Percentiles rank a stretch among this genome's conserved stretches.
Conservation (phyloP, 2,113 vertebrate genomes). For the Hippocampus mohnikei region DNA sequence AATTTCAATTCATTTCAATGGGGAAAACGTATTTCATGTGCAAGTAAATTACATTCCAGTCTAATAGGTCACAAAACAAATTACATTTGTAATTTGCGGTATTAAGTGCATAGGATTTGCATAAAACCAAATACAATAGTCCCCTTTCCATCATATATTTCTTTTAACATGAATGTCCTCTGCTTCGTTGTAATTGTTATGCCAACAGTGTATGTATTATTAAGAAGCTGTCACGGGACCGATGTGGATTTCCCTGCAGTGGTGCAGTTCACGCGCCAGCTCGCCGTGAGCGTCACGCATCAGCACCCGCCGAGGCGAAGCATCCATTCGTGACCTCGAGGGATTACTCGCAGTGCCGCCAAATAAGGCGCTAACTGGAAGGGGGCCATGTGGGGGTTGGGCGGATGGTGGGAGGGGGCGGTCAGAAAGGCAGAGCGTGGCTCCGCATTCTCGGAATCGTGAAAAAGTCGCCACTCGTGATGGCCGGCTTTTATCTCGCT, state of each 20-base stretch:
- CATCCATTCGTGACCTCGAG: constrained; percentile 75
- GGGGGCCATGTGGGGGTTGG: constrained; percentile 38
- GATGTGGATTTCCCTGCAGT: constrained; percentile 3
- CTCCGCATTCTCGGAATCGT: neutral
- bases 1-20: too few relatives aligned
- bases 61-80: too few relatives aligned
- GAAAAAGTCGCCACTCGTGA: constrained; percentile 44
- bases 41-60: too few relatives aligned
- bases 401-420: neutral
- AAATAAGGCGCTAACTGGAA: constrained; percentile 82
- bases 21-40: too few relatives aligned
- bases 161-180: neutral
- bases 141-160: neutral
- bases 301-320: constrained; percentile 62
- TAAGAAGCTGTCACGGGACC: neutral
- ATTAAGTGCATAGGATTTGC: neutral
- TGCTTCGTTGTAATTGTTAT: neutral
- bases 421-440: neutral
- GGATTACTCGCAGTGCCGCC: constrained; percentile 77
- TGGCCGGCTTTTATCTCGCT: constrained; percentile 63
- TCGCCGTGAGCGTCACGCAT: constrained; percentile 9
- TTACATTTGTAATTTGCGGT: neutral
- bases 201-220: neutral
- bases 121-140: neutral
- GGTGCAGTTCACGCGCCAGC: constrained; percentile 39